phyloP scores from a whole-genome alignment of 2,113 vertebrate species.

The Semicossyphus pulcher region DNA sequence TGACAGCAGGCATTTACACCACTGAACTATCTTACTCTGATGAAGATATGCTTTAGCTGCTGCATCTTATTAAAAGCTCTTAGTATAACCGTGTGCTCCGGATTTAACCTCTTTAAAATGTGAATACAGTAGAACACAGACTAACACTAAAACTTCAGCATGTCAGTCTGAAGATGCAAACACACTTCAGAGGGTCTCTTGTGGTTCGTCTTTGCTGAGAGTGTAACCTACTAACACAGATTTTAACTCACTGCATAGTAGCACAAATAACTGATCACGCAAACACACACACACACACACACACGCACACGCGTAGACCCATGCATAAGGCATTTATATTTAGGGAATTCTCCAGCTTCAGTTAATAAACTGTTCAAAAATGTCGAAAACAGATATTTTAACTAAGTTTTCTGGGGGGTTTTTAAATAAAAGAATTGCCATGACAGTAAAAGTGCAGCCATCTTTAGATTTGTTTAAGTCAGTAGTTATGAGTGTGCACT shows the following conservation, averaged over 20 bases:
- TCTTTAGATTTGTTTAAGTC: background rate
- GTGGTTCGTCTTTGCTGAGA: constrained; percentile 69
- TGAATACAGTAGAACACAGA: background rate
- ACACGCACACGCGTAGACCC: background rate
- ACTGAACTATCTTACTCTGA: too few relatives aligned
- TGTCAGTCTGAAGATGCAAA: constrained; percentile 12
- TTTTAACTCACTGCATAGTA: constrained; percentile 48
- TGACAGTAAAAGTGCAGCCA: background rate
- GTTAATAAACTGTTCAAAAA: background rate
- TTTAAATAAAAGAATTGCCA: background rate
- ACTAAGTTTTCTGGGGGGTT: too few relatives aligned
- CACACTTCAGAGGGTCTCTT: constrained; percentile 55
- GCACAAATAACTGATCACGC: constrained; percentile 35
- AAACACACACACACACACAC: background rate
- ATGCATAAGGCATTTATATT: background rate
- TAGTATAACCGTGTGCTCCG: background rate
- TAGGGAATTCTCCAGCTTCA: background rate
- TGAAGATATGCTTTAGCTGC: too few relatives aligned
- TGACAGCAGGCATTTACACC: too few relatives aligned
- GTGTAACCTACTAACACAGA: constrained; percentile 75
- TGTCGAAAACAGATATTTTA: background rate
- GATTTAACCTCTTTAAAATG: background rate
- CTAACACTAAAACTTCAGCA: background rate
- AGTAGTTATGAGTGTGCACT: background rate
- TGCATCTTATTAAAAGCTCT: background rate